Conservation (phyloP, 2,113 vertebrate species). For the Misgurnus anguillicaudatus region DNA sequence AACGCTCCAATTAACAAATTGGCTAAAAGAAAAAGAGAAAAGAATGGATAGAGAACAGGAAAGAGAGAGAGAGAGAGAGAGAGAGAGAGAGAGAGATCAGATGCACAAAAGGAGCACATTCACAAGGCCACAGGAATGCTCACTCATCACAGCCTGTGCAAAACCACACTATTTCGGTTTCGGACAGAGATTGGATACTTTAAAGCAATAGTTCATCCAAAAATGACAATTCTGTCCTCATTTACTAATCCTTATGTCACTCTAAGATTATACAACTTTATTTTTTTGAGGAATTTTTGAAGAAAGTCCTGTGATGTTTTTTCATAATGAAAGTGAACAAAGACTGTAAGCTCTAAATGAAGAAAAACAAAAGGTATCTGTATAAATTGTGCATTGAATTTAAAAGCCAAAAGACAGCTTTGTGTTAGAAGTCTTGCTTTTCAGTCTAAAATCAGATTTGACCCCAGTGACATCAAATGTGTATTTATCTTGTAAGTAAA, state of each 20-base stretch:
- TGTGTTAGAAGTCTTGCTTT: too few species aligned
- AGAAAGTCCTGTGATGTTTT: neutral
- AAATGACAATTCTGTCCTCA: neutral
- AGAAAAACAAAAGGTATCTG: neutral
- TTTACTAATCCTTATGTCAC: neutral
- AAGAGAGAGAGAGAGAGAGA: neutral
- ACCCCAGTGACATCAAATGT: too few species aligned
- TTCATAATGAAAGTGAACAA: neutral
- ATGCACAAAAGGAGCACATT: neutral
- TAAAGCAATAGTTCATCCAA: neutral
- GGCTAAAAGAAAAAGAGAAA: conserved; percentile 2
- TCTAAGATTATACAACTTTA: neutral
- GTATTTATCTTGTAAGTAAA: too few species aligned
- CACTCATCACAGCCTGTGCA: neutral
- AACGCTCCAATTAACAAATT: conserved; percentile 43
- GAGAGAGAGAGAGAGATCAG: neutral
- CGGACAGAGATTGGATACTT: too few species aligned
- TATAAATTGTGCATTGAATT: too few species aligned
- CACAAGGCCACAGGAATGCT: conserved; percentile 34
- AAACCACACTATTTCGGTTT: neutral
- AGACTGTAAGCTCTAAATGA: neutral
- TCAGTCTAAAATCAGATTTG: too few species aligned
- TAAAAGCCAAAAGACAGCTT: too few species aligned
- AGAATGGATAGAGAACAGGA: neutral
- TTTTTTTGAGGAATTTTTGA: neutral